phyloP scores from a whole-genome alignment of 2,888 invertebrate genomes.

The Andrena flavipes region DNA sequence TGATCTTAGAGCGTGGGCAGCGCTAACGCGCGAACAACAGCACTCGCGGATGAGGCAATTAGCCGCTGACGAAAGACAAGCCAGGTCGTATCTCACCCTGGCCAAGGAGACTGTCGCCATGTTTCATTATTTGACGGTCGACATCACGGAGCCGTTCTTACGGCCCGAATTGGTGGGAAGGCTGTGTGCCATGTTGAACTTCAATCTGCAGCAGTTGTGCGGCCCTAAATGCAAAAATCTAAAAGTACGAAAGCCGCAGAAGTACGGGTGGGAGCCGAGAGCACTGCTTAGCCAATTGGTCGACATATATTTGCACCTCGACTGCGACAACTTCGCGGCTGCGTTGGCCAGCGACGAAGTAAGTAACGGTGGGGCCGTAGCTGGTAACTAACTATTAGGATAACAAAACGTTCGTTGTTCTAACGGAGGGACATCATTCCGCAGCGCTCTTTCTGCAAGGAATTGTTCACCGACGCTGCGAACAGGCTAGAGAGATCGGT shows the following conservation, averaged over 20 bases:
- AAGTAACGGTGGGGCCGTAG: conserved; percentile 66
- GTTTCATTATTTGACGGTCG: conserved; percentile 98
- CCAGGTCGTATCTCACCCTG: conserved; percentile 95
- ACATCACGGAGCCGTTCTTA: conserved; percentile 97
- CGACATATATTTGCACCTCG: conserved; percentile 98
- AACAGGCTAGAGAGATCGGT: conserved; percentile 91
- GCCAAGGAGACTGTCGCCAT: conserved; percentile 99
- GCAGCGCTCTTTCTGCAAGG: conserved; percentile 97
- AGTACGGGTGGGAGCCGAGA: conserved; percentile 99
- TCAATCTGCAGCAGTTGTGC: conserved; percentile 98
- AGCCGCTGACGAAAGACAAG: conserved; percentile 93
- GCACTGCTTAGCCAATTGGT: conserved; percentile 95
- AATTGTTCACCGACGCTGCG: conserved; percentile 96
- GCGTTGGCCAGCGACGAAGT: conserved; percentile 98
- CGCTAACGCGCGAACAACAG: conserved; percentile 89
- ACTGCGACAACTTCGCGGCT: conserved; percentile 95
- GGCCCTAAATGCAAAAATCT: conserved; percentile 97
- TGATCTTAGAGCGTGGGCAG: conserved; percentile 89
- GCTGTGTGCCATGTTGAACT: conserved; percentile 99
- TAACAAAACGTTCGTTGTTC: background rate
- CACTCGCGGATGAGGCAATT: conserved; percentile 92
- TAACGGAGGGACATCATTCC: conserved; percentile 74
- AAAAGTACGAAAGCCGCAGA: conserved; percentile 96
- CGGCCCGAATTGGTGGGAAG: conserved; percentile 96
- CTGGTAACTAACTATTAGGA: background rate